Conservation (phyloP, 2,797 vertebrate species). For the Orestias chungarensis region DNA sequence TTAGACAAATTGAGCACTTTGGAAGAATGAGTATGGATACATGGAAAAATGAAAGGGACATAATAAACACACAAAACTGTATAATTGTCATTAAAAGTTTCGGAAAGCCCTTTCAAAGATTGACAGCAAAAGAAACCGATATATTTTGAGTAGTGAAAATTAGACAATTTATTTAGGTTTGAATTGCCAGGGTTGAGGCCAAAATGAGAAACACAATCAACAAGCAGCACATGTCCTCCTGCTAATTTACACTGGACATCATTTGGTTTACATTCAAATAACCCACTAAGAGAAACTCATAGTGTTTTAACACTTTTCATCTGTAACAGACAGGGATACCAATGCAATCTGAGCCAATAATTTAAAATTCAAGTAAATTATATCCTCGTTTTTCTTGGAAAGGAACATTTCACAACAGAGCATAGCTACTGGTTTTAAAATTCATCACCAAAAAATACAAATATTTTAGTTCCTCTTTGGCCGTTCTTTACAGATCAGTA, state of each 20-base stretch:
- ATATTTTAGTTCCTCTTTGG: background rate
- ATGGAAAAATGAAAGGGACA: constrained; percentile 27
- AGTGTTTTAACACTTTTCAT: background rate
- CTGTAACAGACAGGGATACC: background rate
- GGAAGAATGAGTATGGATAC: constrained; percentile 40
- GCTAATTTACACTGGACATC: background rate
- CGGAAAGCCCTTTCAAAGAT: background rate
- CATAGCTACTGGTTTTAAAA: background rate
- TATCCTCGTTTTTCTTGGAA: background rate
- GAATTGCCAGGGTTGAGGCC: background rate
- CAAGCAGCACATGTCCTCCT: background rate
- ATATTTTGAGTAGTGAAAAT: background rate
- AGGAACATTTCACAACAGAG: background rate
- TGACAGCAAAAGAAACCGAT: background rate
- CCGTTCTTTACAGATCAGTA: background rate
- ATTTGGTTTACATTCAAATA: background rate
- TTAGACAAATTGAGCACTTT: constrained; percentile 55
- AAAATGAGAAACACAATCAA: background rate
- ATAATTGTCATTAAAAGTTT: background rate
- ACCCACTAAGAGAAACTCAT: background rate
- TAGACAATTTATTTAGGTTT: background rate
- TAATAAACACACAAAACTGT: background rate
- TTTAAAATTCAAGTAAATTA: background rate
- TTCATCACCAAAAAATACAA: background rate
- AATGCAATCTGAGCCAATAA: background rate